phyloP scores from a whole-genome alignment of 1,140 invertebrate species.

The Stenopsyche tienmushanensis region DNA sequence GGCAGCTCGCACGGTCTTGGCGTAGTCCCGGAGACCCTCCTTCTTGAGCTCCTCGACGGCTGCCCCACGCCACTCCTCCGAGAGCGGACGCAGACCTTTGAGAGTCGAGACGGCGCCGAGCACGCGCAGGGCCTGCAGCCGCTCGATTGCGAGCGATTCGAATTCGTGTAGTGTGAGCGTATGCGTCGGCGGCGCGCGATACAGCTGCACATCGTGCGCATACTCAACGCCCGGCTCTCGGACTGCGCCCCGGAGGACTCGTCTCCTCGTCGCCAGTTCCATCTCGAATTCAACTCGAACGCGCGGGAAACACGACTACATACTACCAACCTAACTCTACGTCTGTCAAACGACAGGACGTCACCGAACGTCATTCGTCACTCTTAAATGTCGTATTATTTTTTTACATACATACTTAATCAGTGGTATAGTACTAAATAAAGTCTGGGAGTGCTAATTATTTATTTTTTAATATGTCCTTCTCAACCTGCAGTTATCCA shows the following conservation, averaged over 20 bases:
- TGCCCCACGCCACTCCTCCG: slow-evolving; percentile 72
- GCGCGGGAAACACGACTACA: slow-evolving; percentile 9
- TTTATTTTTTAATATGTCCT: no score
- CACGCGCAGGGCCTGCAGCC: slow-evolving; percentile 76
- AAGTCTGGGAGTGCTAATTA: no score
- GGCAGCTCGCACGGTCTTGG: slow-evolving; percentile 50
- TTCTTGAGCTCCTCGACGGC: slow-evolving; percentile 69
- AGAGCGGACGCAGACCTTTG: slow-evolving; percentile 62
- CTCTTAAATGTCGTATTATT: no score
- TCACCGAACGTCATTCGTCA: no score
- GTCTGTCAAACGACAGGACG: no score
- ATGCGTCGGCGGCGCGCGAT: slow-evolving; percentile 73
- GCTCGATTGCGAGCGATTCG: slow-evolving; percentile 82
- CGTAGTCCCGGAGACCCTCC: slow-evolving; percentile 65
- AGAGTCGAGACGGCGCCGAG: slow-evolving; percentile 69
- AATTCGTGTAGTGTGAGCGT: slow-evolving; percentile 80
- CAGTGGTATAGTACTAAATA: no score
- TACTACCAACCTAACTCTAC: no score
- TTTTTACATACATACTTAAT: no score
- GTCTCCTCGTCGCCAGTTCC: not conserved
- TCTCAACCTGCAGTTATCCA: no score
- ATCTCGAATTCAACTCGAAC: not conserved
- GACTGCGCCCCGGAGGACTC: slow-evolving; percentile 37
- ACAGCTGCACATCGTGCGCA: slow-evolving; percentile 77
- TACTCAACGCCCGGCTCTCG: slow-evolving; percentile 55